Evolutionary conservation across 2,113 vertebrate species (phyloP).

Genomic region (Aptenodytes forsteri): DNA sequence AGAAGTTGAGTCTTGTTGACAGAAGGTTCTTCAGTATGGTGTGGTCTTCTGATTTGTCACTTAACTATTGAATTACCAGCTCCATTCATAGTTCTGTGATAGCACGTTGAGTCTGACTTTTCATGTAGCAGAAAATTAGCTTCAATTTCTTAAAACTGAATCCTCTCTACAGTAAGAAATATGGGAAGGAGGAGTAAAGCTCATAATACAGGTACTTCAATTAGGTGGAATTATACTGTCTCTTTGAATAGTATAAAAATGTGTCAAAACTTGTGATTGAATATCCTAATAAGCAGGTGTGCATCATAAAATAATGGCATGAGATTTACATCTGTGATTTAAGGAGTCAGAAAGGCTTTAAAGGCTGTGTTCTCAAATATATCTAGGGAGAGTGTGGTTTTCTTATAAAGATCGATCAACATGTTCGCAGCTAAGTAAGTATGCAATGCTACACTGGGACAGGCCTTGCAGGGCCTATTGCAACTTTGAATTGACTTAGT

Average conservation of each 20-base stretch:
- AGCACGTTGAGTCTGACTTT: rapidly evolving
- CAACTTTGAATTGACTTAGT: background rate
- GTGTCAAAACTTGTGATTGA: background rate
- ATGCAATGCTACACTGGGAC: background rate
- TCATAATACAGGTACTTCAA: background rate
- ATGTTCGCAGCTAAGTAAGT: background rate
- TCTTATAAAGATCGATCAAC: background rate
- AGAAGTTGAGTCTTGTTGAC: background rate
- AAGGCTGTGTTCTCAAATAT: background rate
- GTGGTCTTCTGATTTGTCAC: background rate
- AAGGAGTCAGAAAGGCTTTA: background rate
- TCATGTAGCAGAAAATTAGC: background rate
- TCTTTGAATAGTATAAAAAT: background rate
- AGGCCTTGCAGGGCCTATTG: background rate
- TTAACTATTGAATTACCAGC: background rate
- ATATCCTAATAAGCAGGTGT: background rate
- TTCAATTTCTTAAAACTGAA: background rate
- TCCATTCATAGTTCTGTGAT: background rate
- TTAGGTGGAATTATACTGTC: background rate
- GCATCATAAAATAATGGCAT: background rate
- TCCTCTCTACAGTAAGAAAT: background rate
- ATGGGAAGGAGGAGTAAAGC: background rate
- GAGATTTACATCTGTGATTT: background rate
- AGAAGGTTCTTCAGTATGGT: background rate
- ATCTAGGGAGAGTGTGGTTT: background rate